Evolutionary conservation across 2,888 invertebrate genomes (phyloP).

Genomic region (Philereme transversata): DNA sequence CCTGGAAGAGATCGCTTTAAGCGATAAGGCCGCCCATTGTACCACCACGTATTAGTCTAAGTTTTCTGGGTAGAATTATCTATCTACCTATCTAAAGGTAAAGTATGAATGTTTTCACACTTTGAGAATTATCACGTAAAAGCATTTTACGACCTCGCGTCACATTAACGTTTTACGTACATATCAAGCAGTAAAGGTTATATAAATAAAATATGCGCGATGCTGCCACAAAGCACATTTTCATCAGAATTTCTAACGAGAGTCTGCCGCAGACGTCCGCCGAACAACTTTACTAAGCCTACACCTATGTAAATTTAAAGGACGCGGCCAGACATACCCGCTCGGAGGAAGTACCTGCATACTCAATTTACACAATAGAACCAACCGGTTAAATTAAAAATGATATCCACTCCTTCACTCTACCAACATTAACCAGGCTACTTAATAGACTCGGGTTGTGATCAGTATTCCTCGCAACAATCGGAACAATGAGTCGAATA

Average conservation of each 20-base stretch:
- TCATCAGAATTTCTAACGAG: conserved; percentile 42
- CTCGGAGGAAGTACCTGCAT: conserved; percentile 69
- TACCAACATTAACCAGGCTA: conserved; percentile 37
- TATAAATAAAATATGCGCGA: conserved; percentile 33
- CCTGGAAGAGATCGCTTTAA: too few relatives aligned
- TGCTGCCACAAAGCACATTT: conserved; percentile 38
- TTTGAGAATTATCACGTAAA: conserved; percentile 3
- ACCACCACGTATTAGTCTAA: too few relatives aligned
- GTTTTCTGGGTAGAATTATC: too few relatives aligned
- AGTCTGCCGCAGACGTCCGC: conserved; percentile 34
- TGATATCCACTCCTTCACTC: conserved; percentile 29
- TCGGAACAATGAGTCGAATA: conserved; percentile 58
- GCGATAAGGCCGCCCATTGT: too few relatives aligned
- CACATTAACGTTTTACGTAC: conserved; percentile 1
- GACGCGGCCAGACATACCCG: conserved; percentile 64
- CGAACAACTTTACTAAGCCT: conserved; percentile 39
- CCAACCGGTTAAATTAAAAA: conserved; percentile 55
- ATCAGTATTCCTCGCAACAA: conserved; percentile 69
- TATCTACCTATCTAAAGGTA: background rate
- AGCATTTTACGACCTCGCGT: conserved; percentile 18
- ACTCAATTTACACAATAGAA: conserved; percentile 67
- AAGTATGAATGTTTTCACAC: too few relatives aligned
- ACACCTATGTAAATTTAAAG: conserved; percentile 61
- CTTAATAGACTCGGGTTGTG: conserved; percentile 46
- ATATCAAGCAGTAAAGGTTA: conserved; percentile 25